phyloP scores from a whole-genome alignment of 2,888 invertebrate genomes.

The Tachina grossa region DNA sequence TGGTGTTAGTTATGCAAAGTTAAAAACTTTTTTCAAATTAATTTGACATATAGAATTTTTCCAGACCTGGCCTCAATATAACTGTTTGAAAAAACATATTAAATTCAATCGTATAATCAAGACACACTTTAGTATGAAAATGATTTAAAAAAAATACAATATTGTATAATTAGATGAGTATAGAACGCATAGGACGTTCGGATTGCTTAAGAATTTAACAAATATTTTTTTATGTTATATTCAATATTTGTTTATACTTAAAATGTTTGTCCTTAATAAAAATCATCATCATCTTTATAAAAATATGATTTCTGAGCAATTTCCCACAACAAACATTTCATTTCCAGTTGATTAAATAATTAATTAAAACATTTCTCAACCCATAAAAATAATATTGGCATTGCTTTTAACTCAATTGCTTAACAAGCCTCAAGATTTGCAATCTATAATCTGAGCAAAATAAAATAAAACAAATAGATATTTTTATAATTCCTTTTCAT shows the following conservation, averaged over 20 bases:
- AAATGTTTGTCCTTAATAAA: background rate
- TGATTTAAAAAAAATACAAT: too few relatives aligned
- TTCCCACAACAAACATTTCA: background rate
- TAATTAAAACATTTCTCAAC: background rate
- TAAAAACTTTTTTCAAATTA: too few relatives aligned
- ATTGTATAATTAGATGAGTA: too few relatives aligned
- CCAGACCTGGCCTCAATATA: too few relatives aligned
- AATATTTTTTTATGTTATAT: too few relatives aligned
- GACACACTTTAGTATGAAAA: too few relatives aligned
- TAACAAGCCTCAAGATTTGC: background rate
- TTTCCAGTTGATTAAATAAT: slow-evolving; percentile 12
- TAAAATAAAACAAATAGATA: background rate
- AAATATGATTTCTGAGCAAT: background rate
- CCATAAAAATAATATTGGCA: background rate
- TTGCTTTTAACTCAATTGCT: slow-evolving; percentile 29
- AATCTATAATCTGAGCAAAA: background rate
- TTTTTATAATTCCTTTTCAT: slow-evolving; percentile 3
- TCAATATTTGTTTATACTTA: background rate
- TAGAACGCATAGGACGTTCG: too few relatives aligned
- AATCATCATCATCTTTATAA: background rate
- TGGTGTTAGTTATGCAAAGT: too few relatives aligned
- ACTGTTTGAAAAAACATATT: too few relatives aligned
- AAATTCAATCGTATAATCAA: too few relatives aligned
- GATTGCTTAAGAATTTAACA: too few relatives aligned
- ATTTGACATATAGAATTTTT: too few relatives aligned